Conservation (phyloP, 2,797 vertebrate species). For the Mormyrops attenuatus region DNA sequence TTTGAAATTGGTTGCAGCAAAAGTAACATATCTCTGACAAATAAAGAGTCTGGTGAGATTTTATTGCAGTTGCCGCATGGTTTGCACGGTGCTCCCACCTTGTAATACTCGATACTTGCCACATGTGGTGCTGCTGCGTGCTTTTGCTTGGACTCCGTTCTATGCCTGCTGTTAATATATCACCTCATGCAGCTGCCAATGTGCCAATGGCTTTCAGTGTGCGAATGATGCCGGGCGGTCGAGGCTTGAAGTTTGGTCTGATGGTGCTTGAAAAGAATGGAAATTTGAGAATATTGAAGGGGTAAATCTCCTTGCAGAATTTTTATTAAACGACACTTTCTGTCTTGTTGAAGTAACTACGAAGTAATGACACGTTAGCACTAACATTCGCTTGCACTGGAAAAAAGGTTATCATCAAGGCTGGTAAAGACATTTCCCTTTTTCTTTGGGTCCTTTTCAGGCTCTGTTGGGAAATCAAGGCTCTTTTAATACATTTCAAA, state of each 20-base stretch:
- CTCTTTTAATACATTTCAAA: slow-evolving; percentile 22
- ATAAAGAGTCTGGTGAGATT: neutral
- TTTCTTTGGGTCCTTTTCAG: slow-evolving; percentile 9
- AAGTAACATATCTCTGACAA: neutral
- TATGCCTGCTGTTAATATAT: neutral
- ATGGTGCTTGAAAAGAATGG: slow-evolving; percentile 8
- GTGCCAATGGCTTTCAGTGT: neutral
- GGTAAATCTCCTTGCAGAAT: neutral
- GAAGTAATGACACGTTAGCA: neutral
- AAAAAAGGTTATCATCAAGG: slow-evolving; percentile 16
- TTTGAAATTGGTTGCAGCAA: neutral
- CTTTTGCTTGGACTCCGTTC: neutral
- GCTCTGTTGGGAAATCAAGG: slow-evolving; percentile 19
- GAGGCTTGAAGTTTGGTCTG: slow-evolving; percentile 1
- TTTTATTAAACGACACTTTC: slow-evolving; percentile 9
- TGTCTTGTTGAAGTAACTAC: neutral
- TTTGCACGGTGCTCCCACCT: neutral
- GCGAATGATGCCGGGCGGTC: neutral
- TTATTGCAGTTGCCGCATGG: neutral
- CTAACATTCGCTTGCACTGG: neutral
- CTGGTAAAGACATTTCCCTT: slow-evolving; percentile 14
- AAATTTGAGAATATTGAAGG: neutral
- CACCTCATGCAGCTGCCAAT: neutral
- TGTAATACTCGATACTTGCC: neutral
- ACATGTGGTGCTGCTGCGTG: neutral